Evolutionary conservation across 2,113 vertebrate species (phyloP).

Genomic region (Platysteira castanea): DNA sequence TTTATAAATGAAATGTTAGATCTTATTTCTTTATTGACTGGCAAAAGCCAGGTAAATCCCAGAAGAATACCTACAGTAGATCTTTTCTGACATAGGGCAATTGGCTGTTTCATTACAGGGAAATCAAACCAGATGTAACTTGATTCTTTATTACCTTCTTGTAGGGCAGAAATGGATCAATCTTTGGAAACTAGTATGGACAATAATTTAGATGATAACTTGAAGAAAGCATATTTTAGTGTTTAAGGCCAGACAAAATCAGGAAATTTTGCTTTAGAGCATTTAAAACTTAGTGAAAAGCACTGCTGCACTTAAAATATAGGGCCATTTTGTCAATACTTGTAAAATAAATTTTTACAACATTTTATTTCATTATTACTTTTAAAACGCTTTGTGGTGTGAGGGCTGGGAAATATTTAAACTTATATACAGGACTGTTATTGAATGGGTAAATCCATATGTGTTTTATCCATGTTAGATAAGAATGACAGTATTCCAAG

Average conservation of each 20-base stretch:
- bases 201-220: background rate
- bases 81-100: constrained; percentile 59
- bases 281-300: background rate
- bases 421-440: background rate
- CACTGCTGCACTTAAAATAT: background rate
- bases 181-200: background rate
- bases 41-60: constrained; percentile 53
- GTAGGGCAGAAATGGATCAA: constrained; percentile 11
- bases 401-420: background rate
- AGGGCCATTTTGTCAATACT: background rate
- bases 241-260: background rate
- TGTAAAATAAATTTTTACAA: background rate
- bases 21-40: constrained; percentile 62
- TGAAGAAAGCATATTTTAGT: background rate
- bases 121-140: constrained; percentile 48
- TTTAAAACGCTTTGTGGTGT: background rate
- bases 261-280: background rate
- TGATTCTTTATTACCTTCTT: constrained; percentile 44
- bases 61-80: constrained; percentile 46
- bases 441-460: background rate
- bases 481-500: background rate
- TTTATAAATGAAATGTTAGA: constrained; percentile 60
- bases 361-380: background rate
- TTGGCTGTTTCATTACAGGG: constrained; percentile 46
- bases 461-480: background rate